Evolutionary conservation across 2,888 invertebrate genomes (phyloP), one percentile per base, ranked within the genome.

Genomic region (Cryptocephalus primarius): DNA sequence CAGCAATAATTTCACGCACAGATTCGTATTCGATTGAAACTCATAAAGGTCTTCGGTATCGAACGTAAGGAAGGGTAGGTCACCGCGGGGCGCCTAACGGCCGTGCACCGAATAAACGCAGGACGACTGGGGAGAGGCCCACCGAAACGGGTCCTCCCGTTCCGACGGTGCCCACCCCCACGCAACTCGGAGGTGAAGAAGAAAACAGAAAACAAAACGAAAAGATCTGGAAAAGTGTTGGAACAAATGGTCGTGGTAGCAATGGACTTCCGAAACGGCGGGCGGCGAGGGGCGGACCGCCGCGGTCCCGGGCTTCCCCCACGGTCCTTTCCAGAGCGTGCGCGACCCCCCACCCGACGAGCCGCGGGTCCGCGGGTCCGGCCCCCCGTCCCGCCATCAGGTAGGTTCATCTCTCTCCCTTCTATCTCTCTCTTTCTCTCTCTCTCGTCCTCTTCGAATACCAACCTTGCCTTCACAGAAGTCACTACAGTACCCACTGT

Each of bases 401-500:
- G 22, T 22, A 22, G 22, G 22, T 22, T 11, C 11, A 11, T n/a
- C 11, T 36, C 12, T 36, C 36, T 50, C 48, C 46, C 48, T 51
- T 44, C 48, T 48, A 22, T 22, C 22, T 22, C 22, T 22, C 22
- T 22, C 22, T 36, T 36, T n/a, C 12, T 36, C n/a, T n/a, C 12
- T n/a, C 11, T 36, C 12, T 36, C 36, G 50, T 49, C 46, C 48
- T 51, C 45, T 47, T 48, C 66, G 22, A 73, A 86, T 88, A 87
- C 87, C 85, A 87, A 88, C 92, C 92, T 91, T 82, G 93, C 93
- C 86, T 92, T 92, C 78, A 93, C 88, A 79, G 90, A 87, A 80
- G 91, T 91, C 83, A 93, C 91, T 84, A 89, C 88, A 78, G 91
- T 91, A 84, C 93, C 92, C 83, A 93, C 90, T 84, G 91, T 91